Evolutionary conservation across 2,888 invertebrate genomes (phyloP), one percentile per base, ranked within the genome.

Genomic region (Disparrhopalites patrizii): DNA sequence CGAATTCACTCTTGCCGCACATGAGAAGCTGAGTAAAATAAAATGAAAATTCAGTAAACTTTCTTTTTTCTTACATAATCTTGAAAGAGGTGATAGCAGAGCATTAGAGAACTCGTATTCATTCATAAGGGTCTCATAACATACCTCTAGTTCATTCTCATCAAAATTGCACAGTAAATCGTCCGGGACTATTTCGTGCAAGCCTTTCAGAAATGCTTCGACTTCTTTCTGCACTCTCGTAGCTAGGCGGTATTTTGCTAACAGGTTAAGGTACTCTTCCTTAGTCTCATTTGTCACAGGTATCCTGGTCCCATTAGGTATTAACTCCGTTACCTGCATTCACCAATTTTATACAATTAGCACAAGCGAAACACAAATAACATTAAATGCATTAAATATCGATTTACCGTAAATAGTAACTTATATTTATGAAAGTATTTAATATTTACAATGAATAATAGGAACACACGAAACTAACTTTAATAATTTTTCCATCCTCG

Each of bases 121-220:
- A 38, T 33, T 55, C 31, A 8, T 20, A 52, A n/a, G 52, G 25
- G 15, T 5, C 52, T 15, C 4, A 60, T 54, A 50, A 76, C 79
- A 78, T 78, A 93, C 92, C 88, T 96, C 95, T 28, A 96, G 83
- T 81, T 96, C 94, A 81, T 93, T 92, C 81, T 95, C 95, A 81
- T 94, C 94, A 81, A 95, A 95, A 79, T 93, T 93, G 77, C 91
- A 91, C 67, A 95, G 83, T 76, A 95, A 84, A 81, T 93, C 90
- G 80, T 92, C 92, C 1, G 95, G 94, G 77, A 95, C 91, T 47
- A 96, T 86, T 79, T 91, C 88, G 80, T 91, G 89, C 58, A 95
- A 85, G 0, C 95, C 95, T 76, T 90, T 88, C 54, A 94, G 83
- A 81, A 96, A 95, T 72, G 89, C 87, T 77, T 90, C 92, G 50